A percentile compares a stretch with the other conserved stretches of the same genome.
These are phyloP conservation scores for Aphaenogaster ashmeadi DNA, from an alignment of 1,140 invertebrate species.

Conservation along the genomic window DNA sequence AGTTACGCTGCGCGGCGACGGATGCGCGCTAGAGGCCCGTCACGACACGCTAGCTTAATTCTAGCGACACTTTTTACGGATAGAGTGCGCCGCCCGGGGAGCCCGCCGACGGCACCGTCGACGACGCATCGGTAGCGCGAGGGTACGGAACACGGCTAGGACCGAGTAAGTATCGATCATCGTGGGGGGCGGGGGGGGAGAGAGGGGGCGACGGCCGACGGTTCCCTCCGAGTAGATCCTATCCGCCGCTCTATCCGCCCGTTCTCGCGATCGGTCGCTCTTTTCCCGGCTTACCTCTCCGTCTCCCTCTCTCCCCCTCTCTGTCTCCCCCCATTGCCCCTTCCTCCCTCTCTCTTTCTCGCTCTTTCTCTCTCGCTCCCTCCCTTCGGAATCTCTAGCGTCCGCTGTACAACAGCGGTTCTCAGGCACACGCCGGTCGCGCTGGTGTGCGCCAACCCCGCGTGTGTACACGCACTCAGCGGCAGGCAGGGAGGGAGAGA, in stretches of 20 bases:
- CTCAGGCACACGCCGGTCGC: constrained; percentile 59
- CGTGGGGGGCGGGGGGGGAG: too few species aligned
- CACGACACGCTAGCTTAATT: constrained; percentile 21
- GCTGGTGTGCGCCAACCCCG: constrained; percentile 68
- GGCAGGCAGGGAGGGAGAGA: background rate
- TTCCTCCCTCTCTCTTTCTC: background rate
- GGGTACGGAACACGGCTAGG: background rate
- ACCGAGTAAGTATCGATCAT: constrained; percentile 54
- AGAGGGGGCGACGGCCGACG: background rate
- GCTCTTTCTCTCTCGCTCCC: background rate
- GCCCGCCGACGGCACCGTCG: background rate
- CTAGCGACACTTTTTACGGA: constrained; percentile 38
- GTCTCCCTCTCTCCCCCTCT: too few species aligned
- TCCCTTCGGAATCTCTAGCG: constrained; percentile 42
- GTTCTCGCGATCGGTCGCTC: background rate
- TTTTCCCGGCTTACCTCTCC: background rate
- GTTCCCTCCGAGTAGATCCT: background rate
- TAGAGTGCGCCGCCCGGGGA: background rate
- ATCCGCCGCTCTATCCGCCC: background rate
- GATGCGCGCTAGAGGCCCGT: constrained; percentile 41
- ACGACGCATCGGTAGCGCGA: constrained; percentile 17
- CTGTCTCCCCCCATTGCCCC: background rate
- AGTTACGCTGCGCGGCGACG: constrained; percentile 43
- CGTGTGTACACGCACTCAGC: too few species aligned
- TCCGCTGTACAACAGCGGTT: constrained; percentile 36